Evolutionary conservation across 23 tunicate genomes (phyloP), one percentile per base, ranked within the genome.

Genomic region (Ascidia mentula): DNA sequence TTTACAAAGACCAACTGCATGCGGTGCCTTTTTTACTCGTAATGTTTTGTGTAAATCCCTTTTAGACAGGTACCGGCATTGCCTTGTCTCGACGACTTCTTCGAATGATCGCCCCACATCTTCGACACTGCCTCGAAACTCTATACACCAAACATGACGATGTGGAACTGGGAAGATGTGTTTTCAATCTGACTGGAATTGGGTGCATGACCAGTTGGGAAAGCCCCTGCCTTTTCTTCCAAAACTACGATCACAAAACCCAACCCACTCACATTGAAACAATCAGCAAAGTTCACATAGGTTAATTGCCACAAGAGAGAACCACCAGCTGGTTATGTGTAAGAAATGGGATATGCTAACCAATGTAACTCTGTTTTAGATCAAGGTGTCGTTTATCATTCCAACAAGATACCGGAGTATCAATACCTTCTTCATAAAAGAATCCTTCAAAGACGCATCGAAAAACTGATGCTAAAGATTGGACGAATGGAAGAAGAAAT

Each of bases 71-170:
- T 3, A 18, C 75, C 18, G 75, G 75, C 2, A 12, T 35, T 4
- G 31, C 31, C 31, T 31, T 71, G 7, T 71, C 75, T 22, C 30
- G 75, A 35, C 38, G 18, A 18, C 38, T 71, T 22, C 34, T 71
- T 3, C 38, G 37, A 2, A 71, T 33, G 8, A 6, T 71, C 2
- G 75, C 38, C 18, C 75, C 75, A 3, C 75, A 31, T 71, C 75
- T 71, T 18, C 38, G 75, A 18, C 75, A 71, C n/a, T 71, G 75
- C 13, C 38, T 71, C 37, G 38, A 31, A 26, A 71, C 37, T 3
- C 38, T 71, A 4, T 71, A 71, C 75, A 71, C 75, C 5, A 71
- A 33, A 18, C 75, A 71, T 31, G 75, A 71, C 13, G 75, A 71
- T 36, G 38, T 71, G 30, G 75, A 71, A 71, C 18, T 71, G n/a